phyloP scores from a whole-genome alignment of 2,797 vertebrate genomes.

The Danio albolineatus region DNA sequence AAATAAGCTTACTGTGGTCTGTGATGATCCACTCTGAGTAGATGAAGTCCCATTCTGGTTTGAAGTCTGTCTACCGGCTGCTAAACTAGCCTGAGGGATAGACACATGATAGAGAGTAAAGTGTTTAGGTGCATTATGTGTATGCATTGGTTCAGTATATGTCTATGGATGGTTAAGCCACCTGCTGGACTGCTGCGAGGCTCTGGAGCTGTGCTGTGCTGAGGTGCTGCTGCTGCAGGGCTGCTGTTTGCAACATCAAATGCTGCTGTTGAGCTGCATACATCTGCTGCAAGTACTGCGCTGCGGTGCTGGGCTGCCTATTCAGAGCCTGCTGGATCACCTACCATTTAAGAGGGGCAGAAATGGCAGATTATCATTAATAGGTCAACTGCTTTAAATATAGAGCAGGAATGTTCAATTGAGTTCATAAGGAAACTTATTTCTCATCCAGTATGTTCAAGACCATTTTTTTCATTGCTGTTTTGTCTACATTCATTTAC shows the following conservation, averaged over 20 bases:
- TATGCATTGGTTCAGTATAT: not conserved
- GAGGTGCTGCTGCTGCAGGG: conserved; percentile 94
- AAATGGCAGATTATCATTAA: not conserved
- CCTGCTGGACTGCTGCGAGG: conserved; percentile 92
- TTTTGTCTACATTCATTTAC: too few relatives aligned
- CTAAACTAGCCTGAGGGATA: conserved; percentile 79
- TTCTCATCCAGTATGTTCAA: not conserved
- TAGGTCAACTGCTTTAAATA: not conserved
- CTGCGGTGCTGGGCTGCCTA: conserved; percentile 92
- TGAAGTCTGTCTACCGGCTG: conserved; percentile 88
- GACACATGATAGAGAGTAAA: not conserved
- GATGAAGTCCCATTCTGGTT: conserved; percentile 80
- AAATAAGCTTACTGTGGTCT: conserved; percentile 84
- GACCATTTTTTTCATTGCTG: too few relatives aligned
- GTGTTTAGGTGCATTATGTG: not conserved
- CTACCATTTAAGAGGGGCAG: conserved; percentile 67
- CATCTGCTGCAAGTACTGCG: conserved; percentile 99
- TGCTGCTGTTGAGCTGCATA: conserved; percentile 98
- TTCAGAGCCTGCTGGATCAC: conserved; percentile 96
- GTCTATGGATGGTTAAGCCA: conserved; percentile 56
- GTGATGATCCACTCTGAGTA: conserved; percentile 81
- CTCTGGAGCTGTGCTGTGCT: conserved; percentile 95
- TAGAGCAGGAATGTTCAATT: not conserved
- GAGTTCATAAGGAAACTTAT: not conserved
- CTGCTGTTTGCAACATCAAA: conserved; percentile 93